phyloP scores from a whole-genome alignment of 2,888 invertebrate genomes.

The Eremobia ochroleuca region DNA sequence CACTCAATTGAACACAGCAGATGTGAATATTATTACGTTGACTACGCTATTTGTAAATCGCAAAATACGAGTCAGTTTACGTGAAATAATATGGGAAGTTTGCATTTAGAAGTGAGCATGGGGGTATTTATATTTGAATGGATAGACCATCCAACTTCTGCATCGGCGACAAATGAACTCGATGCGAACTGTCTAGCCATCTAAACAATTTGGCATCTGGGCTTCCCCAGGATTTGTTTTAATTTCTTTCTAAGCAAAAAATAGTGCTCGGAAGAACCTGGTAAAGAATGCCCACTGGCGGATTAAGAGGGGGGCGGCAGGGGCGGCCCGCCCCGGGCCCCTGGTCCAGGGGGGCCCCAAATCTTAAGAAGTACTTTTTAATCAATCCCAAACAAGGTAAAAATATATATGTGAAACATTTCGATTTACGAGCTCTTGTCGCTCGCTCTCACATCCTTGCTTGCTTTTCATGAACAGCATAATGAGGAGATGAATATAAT shows the following conservation, averaged over 20 bases:
- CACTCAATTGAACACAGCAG: slow-evolving; percentile 78
- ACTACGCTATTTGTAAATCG: slow-evolving; percentile 34
- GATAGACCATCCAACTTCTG: not conserved
- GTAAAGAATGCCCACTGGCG: not conserved
- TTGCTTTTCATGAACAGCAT: no score
- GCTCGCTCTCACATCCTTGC: no score
- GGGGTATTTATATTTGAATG: not conserved
- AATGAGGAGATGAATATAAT: no score
- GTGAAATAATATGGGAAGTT: slow-evolving; percentile 26
- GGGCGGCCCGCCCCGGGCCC: no score
- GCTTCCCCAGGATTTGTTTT: not conserved
- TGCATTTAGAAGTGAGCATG: not conserved
- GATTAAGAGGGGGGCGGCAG: no score
- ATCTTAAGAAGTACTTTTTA: no score
- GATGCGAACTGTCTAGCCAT: not conserved
- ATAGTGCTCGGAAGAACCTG: not conserved
- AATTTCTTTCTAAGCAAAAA: not conserved
- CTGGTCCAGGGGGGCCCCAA: no score
- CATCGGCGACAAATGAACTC: no score
- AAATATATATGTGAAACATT: no score
- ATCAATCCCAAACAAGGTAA: no score
- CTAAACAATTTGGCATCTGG: no score
- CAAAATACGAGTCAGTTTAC: slow-evolving; percentile 20
- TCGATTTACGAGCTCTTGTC: no score
- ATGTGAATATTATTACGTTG: slow-evolving; percentile 57